Evolutionary conservation across 1,140 invertebrate genomes (phyloP).

Genomic region (Drosophila lacertosa): DNA sequence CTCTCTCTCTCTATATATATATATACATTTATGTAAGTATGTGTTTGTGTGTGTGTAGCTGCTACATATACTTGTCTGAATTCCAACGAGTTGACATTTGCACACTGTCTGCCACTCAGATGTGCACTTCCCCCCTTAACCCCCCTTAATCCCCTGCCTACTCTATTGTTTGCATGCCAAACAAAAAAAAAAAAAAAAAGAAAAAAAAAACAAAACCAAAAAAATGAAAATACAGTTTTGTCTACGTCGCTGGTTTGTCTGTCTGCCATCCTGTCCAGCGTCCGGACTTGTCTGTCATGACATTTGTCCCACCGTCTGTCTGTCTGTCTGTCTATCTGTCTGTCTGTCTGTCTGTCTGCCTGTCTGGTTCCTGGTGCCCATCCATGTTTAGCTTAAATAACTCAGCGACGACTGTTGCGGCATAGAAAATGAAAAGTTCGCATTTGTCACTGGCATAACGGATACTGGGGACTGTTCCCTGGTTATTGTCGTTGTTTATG

Average conservation of each 20-base stretch:
- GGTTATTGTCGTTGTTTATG: conserved; percentile 51
- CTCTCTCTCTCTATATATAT: conserved; percentile 3
- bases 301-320: conserved; percentile 39
- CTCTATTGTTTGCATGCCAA: conserved; percentile 40
- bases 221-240: conserved; percentile 29
- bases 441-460: conserved; percentile 56
- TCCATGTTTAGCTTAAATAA: conserved; percentile 63
- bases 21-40: background rate
- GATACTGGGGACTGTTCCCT: conserved; percentile 32
- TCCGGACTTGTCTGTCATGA: conserved; percentile 52
- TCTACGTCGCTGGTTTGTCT: conserved; percentile 32
- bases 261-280: conserved; percentile 30
- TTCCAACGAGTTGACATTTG: conserved; percentile 60
- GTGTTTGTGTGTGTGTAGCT: background rate
- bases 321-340: conserved; percentile 9
- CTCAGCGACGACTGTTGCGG: conserved; percentile 53
- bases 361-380: conserved; percentile 26
- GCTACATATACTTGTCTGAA: conserved; percentile 48
- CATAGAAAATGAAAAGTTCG: conserved; percentile 56
- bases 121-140: conserved; percentile 30
- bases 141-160: background rate
- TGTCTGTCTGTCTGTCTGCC: too few relatives aligned
- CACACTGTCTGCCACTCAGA: conserved; percentile 54
- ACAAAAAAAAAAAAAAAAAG: conserved; percentile 15
- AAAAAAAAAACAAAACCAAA: conserved; percentile 15